Percentiles rank a stretch among this genome's conserved stretches.
These are phyloP conservation scores for Lagorchestes hirsutus DNA, from an alignment of 2,797 vertebrate genomes.

Conservation along the genomic window DNA sequence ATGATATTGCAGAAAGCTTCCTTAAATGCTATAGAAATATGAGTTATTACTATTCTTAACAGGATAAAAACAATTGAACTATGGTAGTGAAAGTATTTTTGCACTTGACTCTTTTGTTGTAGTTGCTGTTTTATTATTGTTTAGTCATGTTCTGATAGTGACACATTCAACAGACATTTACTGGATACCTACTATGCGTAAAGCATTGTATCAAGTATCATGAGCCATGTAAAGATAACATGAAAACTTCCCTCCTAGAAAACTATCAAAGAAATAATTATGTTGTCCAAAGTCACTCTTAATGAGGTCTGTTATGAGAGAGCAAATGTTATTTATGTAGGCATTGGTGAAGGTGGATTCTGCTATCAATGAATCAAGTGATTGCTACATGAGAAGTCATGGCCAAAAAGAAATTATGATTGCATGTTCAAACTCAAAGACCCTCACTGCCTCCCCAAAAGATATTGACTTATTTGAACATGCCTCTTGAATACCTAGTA, in stretches of 20 bases:
- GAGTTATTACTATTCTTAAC: neutral
- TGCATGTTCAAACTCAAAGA: neutral
- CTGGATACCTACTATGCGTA: neutral
- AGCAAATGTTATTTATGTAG: neutral
- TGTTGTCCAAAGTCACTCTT: slow-evolving; percentile 28
- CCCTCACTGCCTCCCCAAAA: neutral
- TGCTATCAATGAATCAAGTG: neutral
- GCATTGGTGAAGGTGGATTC: neutral
- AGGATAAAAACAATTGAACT: neutral
- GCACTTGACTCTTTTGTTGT: neutral
- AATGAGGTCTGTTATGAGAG: neutral
- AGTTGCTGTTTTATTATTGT: neutral
- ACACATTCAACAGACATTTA: neutral
- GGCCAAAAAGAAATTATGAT: neutral
- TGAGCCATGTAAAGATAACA: neutral
- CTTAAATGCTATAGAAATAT: neutral
- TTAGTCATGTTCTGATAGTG: neutral
- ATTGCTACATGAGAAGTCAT: neutral
- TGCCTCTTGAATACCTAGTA: neutral
- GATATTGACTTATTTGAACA: neutral
- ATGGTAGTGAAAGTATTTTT: neutral
- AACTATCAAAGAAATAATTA: slow-evolving; percentile 21
- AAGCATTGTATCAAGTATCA: neutral
- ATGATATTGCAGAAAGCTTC: neutral
- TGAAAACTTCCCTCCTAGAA: neutral